A percentile compares a stretch with the other conserved stretches of the same genome.
These are phyloP conservation scores for Zaprionus vittiger DNA, from an alignment of 1,140 invertebrate genomes.

Conservation along the genomic window DNA sequence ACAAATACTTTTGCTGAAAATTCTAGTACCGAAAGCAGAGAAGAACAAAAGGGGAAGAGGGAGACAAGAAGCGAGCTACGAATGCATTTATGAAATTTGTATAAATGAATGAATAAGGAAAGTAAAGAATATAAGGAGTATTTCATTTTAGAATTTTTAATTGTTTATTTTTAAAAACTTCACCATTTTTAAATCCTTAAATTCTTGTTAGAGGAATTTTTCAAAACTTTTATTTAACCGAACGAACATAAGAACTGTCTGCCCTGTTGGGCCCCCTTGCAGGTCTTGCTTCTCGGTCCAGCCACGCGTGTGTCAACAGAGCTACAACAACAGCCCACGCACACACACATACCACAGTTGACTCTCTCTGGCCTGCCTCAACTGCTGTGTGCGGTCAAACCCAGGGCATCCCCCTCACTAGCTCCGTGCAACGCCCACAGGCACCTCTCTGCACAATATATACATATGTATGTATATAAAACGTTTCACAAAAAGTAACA, in stretches of 20 bases:
- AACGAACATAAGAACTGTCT: neutral
- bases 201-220: neutral
- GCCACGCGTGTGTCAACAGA: conserved; percentile 59
- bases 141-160: neutral
- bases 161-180: neutral
- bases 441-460: conserved; percentile 24
- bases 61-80: neutral
- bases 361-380: conserved; percentile 49
- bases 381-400: conserved; percentile 44
- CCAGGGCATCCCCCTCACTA: conserved; percentile 1
- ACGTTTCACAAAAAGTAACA: conserved; percentile 75
- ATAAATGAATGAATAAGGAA: neutral
- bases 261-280: neutral
- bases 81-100: neutral
- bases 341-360: conserved; percentile 43
- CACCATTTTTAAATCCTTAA: neutral
- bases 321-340: conserved; percentile 28
- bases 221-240: neutral
- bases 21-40: conserved; percentile 24
- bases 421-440: conserved; percentile 13
- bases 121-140: neutral
- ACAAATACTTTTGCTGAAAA: conserved; percentile 53
- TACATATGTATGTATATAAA: conserved; percentile 43
- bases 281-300: neutral
- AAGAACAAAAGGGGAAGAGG: conserved; percentile 24